phyloP scores from a whole-genome alignment of 2,888 invertebrate species.

The Drosophila sordidula region DNA sequence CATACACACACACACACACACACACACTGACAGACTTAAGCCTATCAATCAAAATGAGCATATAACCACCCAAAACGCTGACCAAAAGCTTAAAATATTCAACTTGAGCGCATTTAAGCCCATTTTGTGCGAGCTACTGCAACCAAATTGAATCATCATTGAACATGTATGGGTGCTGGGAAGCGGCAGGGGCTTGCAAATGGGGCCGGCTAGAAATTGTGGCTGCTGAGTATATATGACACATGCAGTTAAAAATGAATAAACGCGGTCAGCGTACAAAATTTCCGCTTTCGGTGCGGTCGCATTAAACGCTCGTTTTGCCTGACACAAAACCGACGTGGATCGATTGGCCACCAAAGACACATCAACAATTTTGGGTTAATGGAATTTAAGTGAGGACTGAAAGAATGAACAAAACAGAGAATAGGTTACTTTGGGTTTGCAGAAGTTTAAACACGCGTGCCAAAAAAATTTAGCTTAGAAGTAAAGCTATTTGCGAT shows the following conservation, averaged over 20 bases:
- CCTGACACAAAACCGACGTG: constrained; percentile 45
- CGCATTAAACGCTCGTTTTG: constrained; percentile 73
- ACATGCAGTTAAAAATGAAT: constrained; percentile 66
- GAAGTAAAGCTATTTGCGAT: no score
- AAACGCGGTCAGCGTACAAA: constrained; percentile 27
- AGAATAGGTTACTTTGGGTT: background rate
- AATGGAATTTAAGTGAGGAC: constrained; percentile 70
- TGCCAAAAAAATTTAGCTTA: background rate
- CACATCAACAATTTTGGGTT: constrained; percentile 53
- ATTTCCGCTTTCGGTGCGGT: constrained; percentile 14
- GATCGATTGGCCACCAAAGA: constrained; percentile 51
- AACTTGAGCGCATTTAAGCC: constrained; percentile 65
- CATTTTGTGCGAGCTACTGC: constrained; percentile 51
- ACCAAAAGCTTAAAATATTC: constrained; percentile 63
- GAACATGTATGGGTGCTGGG: constrained; percentile 1
- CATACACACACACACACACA: constrained; percentile 17
- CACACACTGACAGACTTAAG: constrained; percentile 42
- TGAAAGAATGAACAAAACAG: background rate
- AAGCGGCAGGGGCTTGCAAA: background rate
- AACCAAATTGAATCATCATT: constrained; percentile 69
- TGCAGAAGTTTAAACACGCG: background rate
- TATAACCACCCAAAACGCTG: constrained; percentile 56
- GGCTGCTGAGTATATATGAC: constrained; percentile 32
- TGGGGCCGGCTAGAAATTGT: background rate
- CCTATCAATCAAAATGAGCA: constrained; percentile 73